These are phyloP conservation scores for Orycteropus afer DNA, from an alignment of 2,113 vertebrate species.

Conservation along the genomic window DNA sequence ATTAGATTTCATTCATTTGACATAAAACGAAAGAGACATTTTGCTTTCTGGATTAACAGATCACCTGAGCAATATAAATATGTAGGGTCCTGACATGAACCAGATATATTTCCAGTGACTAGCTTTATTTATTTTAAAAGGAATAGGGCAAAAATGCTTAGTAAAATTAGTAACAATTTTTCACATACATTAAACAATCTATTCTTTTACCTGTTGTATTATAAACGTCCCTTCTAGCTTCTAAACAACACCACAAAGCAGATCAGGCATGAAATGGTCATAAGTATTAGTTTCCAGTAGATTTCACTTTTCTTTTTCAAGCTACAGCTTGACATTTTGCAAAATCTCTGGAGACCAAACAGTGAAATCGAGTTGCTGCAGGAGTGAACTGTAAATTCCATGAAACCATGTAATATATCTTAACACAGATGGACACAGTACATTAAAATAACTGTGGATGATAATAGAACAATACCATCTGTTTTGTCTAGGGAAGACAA, in stretches of 20 bases:
- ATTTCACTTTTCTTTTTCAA: slow-evolving; percentile 98
- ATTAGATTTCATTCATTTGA: slow-evolving; percentile 61
- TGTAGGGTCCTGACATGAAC: slow-evolving; percentile 45
- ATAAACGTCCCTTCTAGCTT: slow-evolving; percentile 84
- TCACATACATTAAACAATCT: slow-evolving; percentile 65
- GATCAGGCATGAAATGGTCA: slow-evolving; percentile 95
- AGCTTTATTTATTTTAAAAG: slow-evolving; percentile 61
- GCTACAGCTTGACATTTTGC: slow-evolving; percentile 99
- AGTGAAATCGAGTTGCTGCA: slow-evolving; percentile 99
- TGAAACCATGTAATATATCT: slow-evolving; percentile 99
- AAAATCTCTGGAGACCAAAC: slow-evolving; percentile 95
- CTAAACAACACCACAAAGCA: slow-evolving; percentile 89
- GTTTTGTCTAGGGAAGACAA: slow-evolving; percentile 98
- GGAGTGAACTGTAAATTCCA: slow-evolving; percentile 99
- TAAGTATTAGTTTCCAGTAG: slow-evolving; percentile 99
- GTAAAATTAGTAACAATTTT: slow-evolving; percentile 63
- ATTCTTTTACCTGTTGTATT: slow-evolving; percentile 87
- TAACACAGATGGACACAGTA: slow-evolving; percentile 98
- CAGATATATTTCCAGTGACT: slow-evolving; percentile 69
- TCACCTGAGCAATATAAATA: slow-evolving; percentile 72
- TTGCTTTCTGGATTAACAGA: slow-evolving; percentile 33
- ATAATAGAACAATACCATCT: slow-evolving; percentile 99
- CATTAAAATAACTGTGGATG: slow-evolving; percentile 94
- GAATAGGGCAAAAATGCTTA: neutral
- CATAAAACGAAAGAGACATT: slow-evolving; percentile 69